Percentiles rank a stretch among this genome's conserved stretches.
Evolutionary conservation across 2,797 vertebrate species (phyloP).

Genomic region (Antennarius maculatus): DNA sequence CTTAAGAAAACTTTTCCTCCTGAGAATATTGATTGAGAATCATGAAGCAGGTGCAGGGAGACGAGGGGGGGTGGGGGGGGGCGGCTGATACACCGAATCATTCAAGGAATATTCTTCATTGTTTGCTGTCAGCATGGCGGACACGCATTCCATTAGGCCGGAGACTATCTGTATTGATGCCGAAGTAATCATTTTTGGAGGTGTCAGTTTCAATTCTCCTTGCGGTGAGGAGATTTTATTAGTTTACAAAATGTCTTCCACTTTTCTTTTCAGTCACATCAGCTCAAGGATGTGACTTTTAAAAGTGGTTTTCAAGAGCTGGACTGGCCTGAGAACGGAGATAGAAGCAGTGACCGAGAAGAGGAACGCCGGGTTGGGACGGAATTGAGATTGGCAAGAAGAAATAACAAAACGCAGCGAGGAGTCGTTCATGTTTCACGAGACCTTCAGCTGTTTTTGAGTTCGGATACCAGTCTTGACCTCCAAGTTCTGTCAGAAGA

Average conservation of each 20-base stretch:
- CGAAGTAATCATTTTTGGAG: conserved; percentile 70
- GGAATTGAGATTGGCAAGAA: conserved; percentile 29
- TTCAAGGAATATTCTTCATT: conserved; percentile 66
- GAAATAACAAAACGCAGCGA: conserved; percentile 33
- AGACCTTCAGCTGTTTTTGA: conserved; percentile 53
- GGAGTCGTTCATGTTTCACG: conserved; percentile 66
- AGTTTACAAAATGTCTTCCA: conserved; percentile 42
- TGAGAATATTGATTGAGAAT: conserved; percentile 46
- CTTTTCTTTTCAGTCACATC: not conserved
- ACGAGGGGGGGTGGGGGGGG: conserved; percentile 4
- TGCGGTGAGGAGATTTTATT: conserved; percentile 41
- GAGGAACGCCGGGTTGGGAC: conserved; percentile 1
- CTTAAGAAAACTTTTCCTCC: conserved; percentile 38
- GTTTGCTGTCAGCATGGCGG: conserved; percentile 74
- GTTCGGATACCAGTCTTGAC: conserved; percentile 55
- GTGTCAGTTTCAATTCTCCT: conserved; percentile 56
- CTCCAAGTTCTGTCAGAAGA: conserved; percentile 37
- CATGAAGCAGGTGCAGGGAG: conserved; percentile 38
- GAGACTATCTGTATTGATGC: conserved; percentile 73
- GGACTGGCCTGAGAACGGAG: conserved; percentile 7
- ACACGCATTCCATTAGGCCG: conserved; percentile 72
- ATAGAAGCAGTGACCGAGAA: not conserved
- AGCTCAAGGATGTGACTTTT: conserved; percentile 19
- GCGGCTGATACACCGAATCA: conserved; percentile 51
- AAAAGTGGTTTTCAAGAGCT: conserved; percentile 10